Base-by-base conservation (phyloP, 2,888 invertebrate genomes). In the Acleris laterana region DNA sequence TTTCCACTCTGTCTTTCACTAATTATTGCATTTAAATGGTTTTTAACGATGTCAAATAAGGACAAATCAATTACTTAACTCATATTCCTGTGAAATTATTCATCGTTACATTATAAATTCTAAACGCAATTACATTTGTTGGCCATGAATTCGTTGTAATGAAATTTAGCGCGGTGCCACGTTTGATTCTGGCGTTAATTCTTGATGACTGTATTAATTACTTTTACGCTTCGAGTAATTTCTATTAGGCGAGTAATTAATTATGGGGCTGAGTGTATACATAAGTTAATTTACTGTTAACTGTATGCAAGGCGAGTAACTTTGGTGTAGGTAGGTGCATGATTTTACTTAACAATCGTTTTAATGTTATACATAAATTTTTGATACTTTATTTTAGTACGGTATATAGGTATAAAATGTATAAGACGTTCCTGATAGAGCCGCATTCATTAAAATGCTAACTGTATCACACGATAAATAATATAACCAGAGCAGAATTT, bases 201-300 rank as follows among this genome's bases (percentile, higher is more conserved):
- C 60, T 65, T 56, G 55, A 61, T 50, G 53, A 44, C 50, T 65
- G 60, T 50, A 56, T 64, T 60, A 49, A 49, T 49, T 56, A 56
- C 49, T 42, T 59, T 46, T 50, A 50, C 20, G 20, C 48, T n/a
- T 55, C 44, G 60, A 56, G 60, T 32, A 65, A 61, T 9, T 60
- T 49, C 20, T 61, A 50, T n/a, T 20, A 25, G 22, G 25, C 46
- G 52, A 57, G 52, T 58, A 22, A 63, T 63, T 63, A 38, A 63
- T 58, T 51, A 22, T 16, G 32, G 20, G 42, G 38, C 9, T 48
- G 46, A 53, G 19, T 28, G 32, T 38, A 38, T 13, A 38, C 38
- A 38, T 38, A 13, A 38, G 38, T 38, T 13, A 38, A 38, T 38
- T 38, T 13, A 13, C 13, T 38, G 38, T 13, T 3, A 32, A 32